Evolutionary conservation across 2,113 vertebrate genomes (phyloP), one percentile per base, ranked within the genome.

Genomic region (Aplodontia rufa): DNA sequence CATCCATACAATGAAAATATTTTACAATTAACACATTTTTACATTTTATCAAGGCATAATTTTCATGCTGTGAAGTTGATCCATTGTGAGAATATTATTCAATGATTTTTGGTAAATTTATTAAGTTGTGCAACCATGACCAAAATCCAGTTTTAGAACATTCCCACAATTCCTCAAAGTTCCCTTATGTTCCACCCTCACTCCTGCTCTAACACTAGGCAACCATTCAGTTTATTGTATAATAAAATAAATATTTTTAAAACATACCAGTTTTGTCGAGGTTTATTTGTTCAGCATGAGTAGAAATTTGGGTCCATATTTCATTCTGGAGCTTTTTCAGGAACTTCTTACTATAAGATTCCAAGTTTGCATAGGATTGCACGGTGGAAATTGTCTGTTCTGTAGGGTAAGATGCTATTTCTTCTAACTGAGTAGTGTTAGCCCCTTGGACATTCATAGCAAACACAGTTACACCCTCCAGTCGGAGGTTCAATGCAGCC

Each of bases 311-410:
- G 20, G 87, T 82, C 91, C 97, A 96, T 81, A 98, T 64, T 89
- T 96, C 64, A 96, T 97, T 97, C 62, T 55, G 85, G 71, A 98
- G 81, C 64, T 98, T 98, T 93, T 98, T 98, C 45, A 93, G 66
- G 55, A 98, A 96, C 0, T 22, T 97, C 0, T 1, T 68, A 55
- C 79, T 92, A 0, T 97, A 89, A 3, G 0, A 2, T 51, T 68
- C 49, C 87, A 98, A 90, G 30, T 96, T 40, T 62, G 79, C 47
- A 12, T 97, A 98, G 55, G 96, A 96, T 5, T 76, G 24, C 8
- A 97, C 49, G 4, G 3, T 68, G 16, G 97, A 60, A 24, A 97
- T 2, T 3, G 78, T 97, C 55, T 92, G 64, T 13, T 45, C 30
- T 0, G 89, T 16, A 51, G 97, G 97, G 74, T 98, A 93, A 10